Conservation (phyloP, 1,140 invertebrate genomes). For the Hesperophylax magnus region DNA sequence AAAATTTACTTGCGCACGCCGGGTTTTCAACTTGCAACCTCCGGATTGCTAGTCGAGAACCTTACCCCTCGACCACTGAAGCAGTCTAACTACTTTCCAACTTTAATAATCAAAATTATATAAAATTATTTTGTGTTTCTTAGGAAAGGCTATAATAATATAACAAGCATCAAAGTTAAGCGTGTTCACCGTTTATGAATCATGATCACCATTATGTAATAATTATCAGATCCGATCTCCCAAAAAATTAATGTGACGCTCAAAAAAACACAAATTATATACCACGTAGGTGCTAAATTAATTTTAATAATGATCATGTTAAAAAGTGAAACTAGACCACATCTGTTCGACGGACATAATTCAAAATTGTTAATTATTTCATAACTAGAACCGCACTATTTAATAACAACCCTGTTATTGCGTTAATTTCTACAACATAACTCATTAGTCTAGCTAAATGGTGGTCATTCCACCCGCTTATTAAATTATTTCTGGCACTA, state of each 20-base stretch:
- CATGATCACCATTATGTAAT: too few relatives aligned
- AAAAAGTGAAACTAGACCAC: conserved; percentile 37
- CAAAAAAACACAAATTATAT: conserved; percentile 8
- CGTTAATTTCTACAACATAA: conserved; percentile 28
- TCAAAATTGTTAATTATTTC: background rate
- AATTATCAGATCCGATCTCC: too few relatives aligned
- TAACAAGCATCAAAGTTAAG: too few relatives aligned
- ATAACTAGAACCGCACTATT: background rate
- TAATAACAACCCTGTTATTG: conserved; percentile 12
- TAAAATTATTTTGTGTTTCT: too few relatives aligned
- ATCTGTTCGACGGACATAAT: conserved; percentile 21
- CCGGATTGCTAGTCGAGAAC: too few relatives aligned
- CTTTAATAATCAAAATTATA: too few relatives aligned
- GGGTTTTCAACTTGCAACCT: too few relatives aligned
- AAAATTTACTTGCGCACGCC: too few relatives aligned
- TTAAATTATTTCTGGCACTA: conserved; percentile 31
- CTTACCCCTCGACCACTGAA: too few relatives aligned
- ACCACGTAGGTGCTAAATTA: conserved; percentile 8
- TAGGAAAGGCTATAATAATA: too few relatives aligned
- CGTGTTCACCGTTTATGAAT: too few relatives aligned
- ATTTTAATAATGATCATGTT: conserved; percentile 32
- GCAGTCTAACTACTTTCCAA: too few relatives aligned
- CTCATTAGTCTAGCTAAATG: conserved; percentile 17
- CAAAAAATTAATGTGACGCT: background rate
- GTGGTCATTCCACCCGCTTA: conserved; percentile 16